These are phyloP conservation scores for Lasioglossum vierecki DNA, from an alignment of 2,888 invertebrate genomes.

Conservation along the genomic window DNA sequence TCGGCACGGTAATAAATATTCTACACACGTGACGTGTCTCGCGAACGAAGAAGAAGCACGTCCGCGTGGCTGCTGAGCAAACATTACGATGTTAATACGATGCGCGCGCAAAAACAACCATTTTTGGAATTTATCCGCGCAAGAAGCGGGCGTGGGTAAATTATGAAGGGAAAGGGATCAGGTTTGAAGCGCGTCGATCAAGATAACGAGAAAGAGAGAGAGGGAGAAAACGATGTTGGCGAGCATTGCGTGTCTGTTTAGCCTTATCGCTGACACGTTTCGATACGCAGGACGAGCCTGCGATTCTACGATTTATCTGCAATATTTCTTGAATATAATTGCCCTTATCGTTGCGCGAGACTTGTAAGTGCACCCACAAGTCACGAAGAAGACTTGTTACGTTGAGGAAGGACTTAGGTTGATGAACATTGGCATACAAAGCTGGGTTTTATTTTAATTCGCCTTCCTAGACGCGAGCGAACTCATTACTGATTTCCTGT, in stretches of 20 bases:
- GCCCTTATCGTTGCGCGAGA: neutral
- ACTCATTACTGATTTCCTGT: neutral
- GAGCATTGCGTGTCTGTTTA: constrained; percentile 13
- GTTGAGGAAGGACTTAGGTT: neutral
- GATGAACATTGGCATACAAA: neutral
- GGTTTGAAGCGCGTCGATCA: neutral
- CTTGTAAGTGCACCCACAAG: neutral
- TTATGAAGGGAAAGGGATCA: neutral
- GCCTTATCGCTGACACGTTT: constrained; percentile 33
- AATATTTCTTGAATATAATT: constrained; percentile 11
- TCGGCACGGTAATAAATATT: constrained; percentile 43
- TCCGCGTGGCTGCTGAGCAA: neutral
- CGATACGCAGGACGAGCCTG: constrained; percentile 30
- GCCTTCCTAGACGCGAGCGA: too few species aligned
- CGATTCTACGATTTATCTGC: constrained; percentile 28
- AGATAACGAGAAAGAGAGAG: neutral
- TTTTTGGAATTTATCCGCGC: neutral
- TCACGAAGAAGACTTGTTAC: neutral
- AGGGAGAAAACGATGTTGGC: neutral
- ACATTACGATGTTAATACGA: constrained; percentile 43
- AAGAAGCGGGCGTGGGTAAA: neutral
- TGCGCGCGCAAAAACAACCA: constrained; percentile 1
- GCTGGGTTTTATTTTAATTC: neutral
- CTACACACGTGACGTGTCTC: constrained; percentile 31
- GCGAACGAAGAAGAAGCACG: neutral